phyloP scores from a whole-genome alignment of 2,888 invertebrate genomes.

The Tetramorium bicarinatum region DNA sequence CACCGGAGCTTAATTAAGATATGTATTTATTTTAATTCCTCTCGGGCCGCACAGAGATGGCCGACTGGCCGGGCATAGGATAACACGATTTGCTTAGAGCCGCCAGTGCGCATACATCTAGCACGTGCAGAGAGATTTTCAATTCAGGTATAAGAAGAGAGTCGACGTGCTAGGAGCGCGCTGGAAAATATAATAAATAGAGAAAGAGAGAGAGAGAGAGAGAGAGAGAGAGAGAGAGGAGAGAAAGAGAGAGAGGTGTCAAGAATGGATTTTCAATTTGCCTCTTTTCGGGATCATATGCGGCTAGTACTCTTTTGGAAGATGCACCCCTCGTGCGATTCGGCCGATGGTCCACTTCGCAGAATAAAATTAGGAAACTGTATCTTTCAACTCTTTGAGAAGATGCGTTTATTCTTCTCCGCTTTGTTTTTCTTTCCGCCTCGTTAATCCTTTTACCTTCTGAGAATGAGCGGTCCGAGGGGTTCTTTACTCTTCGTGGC shows the following conservation, averaged over 20 bases:
- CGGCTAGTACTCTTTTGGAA: constrained; percentile 74
- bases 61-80: constrained; percentile 79
- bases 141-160: constrained; percentile 82
- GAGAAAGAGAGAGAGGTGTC: no score
- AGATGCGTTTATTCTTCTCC: constrained; percentile 74
- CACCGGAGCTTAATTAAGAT: constrained; percentile 85
- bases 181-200: constrained; percentile 78
- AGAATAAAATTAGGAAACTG: constrained; percentile 77
- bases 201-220: constrained; percentile 38
- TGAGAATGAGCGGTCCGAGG: constrained; percentile 71
- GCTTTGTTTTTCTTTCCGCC: constrained; percentile 74
- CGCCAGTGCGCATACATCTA: constrained; percentile 79
- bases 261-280: constrained; percentile 72
- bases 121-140: constrained; percentile 81
- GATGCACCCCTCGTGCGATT: constrained; percentile 61
- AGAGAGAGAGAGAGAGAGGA: constrained; percentile 47
- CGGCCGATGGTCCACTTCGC: constrained; percentile 68
- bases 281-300: constrained; percentile 71
- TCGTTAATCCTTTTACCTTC: constrained; percentile 76
- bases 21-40: constrained; percentile 86
- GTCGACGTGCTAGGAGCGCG: constrained; percentile 72
- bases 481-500: constrained; percentile 42
- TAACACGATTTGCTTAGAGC: constrained; percentile 85
- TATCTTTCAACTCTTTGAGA: constrained; percentile 75
- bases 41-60: constrained; percentile 79